Evolutionary conservation across 2,113 vertebrate species (phyloP).

Genomic region (Illadopsis cleaveri): DNA sequence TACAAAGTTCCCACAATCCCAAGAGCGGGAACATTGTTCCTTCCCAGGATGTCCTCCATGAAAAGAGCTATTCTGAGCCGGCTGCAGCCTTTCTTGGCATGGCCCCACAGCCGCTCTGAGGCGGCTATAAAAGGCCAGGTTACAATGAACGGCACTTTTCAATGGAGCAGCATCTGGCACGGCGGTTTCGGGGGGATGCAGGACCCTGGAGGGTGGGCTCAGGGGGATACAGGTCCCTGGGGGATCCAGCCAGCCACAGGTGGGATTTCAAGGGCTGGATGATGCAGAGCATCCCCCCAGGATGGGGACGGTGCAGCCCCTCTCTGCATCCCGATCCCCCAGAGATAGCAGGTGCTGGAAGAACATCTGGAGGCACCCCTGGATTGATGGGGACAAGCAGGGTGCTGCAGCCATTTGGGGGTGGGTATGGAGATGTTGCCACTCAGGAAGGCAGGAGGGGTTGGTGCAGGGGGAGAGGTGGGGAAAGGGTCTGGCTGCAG

Average conservation of each 20-base stretch:
- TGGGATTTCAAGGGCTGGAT: background rate
- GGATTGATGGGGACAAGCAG: background rate
- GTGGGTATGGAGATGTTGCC: background rate
- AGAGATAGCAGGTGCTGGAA: rapidly evolving
- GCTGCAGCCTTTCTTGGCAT: conserved; percentile 65
- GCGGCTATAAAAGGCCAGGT: conserved; percentile 21
- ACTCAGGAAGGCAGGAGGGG: background rate
- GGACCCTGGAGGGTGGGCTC: background rate
- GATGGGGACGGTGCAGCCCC: background rate
- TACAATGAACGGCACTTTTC: conserved; percentile 48
- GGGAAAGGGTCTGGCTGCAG: background rate
- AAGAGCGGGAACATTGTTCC: conserved; percentile 64
- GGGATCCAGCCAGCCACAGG: background rate
- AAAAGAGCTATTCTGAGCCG: conserved; percentile 68
- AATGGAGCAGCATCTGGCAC: conserved; percentile 32
- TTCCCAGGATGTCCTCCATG: conserved; percentile 68
- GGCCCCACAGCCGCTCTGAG: background rate
- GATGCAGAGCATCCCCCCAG: background rate
- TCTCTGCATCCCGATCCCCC: rapidly evolving
- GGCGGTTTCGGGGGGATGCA: background rate
- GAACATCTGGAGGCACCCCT: background rate
- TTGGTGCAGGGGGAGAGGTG: background rate
- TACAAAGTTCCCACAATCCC: conserved; percentile 56
- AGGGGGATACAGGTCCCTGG: background rate
- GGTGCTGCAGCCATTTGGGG: background rate